A percentile compares a stretch with the other conserved stretches of the same genome.
Conservation (phyloP, 2,113 vertebrate species). For the Chamaea fasciata region DNA sequence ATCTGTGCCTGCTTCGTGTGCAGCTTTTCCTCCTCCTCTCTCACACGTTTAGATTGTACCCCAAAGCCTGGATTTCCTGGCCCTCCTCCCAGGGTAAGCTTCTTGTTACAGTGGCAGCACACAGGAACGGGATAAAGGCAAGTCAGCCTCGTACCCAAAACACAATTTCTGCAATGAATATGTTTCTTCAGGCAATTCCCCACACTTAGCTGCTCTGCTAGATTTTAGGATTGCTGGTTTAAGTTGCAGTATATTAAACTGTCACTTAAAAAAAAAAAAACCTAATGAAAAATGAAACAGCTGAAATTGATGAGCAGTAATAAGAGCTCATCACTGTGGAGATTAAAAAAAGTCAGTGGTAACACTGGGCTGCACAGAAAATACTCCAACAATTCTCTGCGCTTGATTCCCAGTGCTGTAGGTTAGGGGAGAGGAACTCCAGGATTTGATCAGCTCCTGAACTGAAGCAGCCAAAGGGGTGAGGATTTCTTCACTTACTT, state of each 20-base stretch:
- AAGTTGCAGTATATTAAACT: not conserved
- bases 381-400: not conserved
- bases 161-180: not conserved
- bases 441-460: not conserved
- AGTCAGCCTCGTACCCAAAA: not conserved
- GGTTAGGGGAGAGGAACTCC: not conserved
- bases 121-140: not conserved
- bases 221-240: not conserved
- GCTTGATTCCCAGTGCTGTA: not conserved
- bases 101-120: not conserved
- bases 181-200: not conserved
- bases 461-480: not conserved
- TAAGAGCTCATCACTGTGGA: not conserved
- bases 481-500: not conserved
- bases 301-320: not conserved
- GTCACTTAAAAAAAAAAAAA: not conserved
- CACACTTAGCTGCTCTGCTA: not conserved
- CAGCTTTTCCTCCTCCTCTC: slow-evolving; percentile 36
- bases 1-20: slow-evolving; percentile 38
- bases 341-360: not conserved
- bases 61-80: not conserved
- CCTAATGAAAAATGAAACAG: not conserved
- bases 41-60: not conserved
- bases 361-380: accelerated
- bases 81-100: not conserved